These are phyloP conservation scores for Corvus hawaiiensis DNA, from an alignment of 2,113 vertebrate species.

Conservation along the genomic window DNA sequence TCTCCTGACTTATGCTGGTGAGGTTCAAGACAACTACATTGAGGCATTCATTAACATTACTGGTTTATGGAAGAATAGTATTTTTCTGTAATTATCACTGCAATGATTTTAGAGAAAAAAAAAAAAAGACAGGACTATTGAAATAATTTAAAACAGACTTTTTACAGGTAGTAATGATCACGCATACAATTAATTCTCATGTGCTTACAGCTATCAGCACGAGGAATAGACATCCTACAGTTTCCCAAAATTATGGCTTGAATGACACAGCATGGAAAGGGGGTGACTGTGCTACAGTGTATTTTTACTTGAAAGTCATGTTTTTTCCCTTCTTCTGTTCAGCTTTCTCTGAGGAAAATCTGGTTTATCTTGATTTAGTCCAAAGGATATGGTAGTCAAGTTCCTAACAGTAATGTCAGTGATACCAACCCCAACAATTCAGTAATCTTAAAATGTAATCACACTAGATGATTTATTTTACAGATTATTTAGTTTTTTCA, in stretches of 20 bases:
- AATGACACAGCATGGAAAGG: background rate
- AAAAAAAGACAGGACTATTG: background rate
- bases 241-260: background rate
- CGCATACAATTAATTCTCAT: background rate
- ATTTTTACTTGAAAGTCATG: background rate
- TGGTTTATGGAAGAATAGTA: background rate
- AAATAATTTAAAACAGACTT: background rate
- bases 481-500: background rate
- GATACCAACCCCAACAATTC: background rate
- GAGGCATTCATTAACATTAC: background rate
- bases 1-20: background rate
- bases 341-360: background rate
- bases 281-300: background rate
- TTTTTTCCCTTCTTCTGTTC: background rate
- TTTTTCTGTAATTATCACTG: background rate
- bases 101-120: background rate
- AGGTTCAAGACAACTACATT: background rate
- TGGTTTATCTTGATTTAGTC: background rate
- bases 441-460: background rate
- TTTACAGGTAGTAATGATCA: background rate
- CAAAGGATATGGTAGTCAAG: background rate
- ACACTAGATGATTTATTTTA: background rate
- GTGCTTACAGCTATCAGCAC: background rate
- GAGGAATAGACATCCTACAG: background rate
- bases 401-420: background rate